phyloP scores from a whole-genome alignment of 1,140 invertebrate species.

The Conus betulinus region DNA sequence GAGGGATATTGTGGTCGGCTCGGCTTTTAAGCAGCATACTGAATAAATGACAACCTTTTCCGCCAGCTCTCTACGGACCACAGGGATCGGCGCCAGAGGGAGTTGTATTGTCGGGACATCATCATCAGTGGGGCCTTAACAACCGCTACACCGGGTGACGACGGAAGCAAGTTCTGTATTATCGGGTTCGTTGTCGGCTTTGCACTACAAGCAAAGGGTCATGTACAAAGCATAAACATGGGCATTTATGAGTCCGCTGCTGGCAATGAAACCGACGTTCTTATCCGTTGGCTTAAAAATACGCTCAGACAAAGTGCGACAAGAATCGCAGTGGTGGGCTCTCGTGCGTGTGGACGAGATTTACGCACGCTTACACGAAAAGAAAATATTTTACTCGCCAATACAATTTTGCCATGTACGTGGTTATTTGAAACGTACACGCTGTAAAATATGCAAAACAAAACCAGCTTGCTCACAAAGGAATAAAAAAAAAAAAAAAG shows the following conservation, averaged over 20 bases:
- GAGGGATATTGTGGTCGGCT: too few species aligned
- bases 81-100: too few species aligned
- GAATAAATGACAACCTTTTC: too few species aligned
- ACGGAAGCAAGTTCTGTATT: not conserved
- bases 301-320: not conserved
- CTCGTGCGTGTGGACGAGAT: not conserved
- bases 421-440: not conserved
- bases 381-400: not conserved
- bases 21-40: too few species aligned
- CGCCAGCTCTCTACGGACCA: too few species aligned
- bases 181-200: not conserved
- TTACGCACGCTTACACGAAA: not conserved
- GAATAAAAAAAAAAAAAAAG: not conserved
- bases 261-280: not conserved
- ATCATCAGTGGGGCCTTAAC: too few species aligned
- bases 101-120: too few species aligned
- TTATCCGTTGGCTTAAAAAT: not conserved
- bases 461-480: not conserved
- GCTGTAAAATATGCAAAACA: constrained; percentile 4
- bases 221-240: not conserved
- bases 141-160: not conserved
- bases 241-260: not conserved
- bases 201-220: not conserved
- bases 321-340: not conserved
- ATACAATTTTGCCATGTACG: not conserved